A percentile compares a stretch with the other conserved stretches of the same genome.
Conservation (phyloP, 2,113 vertebrate genomes). For the Alces alces region DNA sequence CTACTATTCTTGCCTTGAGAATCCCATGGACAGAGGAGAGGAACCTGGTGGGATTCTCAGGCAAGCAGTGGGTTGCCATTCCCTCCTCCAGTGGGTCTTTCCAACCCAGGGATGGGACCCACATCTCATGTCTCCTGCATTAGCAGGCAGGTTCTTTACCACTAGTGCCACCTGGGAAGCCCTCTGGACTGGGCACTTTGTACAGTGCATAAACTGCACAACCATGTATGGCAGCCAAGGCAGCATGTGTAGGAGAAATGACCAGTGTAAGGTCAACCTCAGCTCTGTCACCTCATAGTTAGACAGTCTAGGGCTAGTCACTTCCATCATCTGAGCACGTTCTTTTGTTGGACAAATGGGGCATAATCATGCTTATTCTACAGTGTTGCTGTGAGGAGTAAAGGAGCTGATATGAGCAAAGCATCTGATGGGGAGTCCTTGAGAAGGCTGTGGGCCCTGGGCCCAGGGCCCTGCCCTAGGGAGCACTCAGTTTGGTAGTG, state of each 20-base stretch:
- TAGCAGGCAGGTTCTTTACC: background rate
- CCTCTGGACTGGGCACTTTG: background rate
- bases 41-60: background rate
- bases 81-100: background rate
- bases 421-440: background rate
- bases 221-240: background rate
- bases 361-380: background rate
- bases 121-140: background rate
- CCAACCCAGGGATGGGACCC: background rate
- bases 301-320: background rate
- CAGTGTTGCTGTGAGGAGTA: background rate
- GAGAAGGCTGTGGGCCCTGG: background rate
- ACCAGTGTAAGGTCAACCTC: background rate
- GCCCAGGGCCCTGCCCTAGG: background rate
- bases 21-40: background rate
- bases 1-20: background rate
- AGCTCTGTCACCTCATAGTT: background rate
- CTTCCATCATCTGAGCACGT: background rate
- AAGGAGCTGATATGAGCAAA: background rate
- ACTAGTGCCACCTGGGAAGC: background rate
- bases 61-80: background rate
- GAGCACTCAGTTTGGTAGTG: background rate
- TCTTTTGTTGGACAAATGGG: background rate
- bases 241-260: background rate
- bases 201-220: background rate